phyloP scores from a whole-genome alignment of 2,888 invertebrate genomes.

The Pammene aurita region DNA sequence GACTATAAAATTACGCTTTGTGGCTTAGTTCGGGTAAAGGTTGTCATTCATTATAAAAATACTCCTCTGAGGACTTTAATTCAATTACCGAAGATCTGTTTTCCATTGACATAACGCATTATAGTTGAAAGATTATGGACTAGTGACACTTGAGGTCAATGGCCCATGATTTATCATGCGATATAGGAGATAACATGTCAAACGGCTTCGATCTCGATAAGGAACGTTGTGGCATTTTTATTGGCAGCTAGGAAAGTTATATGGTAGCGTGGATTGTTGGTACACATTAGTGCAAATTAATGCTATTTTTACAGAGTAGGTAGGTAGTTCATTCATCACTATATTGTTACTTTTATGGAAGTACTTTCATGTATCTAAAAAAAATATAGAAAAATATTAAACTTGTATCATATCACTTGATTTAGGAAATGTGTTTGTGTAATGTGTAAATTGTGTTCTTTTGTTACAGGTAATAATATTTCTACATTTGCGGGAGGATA shows the following conservation, averaged over 20 bases:
- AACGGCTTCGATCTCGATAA: conserved; percentile 25
- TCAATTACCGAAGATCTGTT: background rate
- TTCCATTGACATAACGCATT: background rate
- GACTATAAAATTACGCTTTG: background rate
- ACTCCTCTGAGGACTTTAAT: background rate
- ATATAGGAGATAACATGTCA: conserved; percentile 28
- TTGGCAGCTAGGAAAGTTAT: conserved; percentile 9
- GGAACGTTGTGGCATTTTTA: conserved; percentile 14
- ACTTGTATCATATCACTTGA: too few species aligned
- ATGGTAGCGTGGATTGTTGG: background rate
- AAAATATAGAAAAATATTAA: too few species aligned
- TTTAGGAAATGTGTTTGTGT: too few species aligned
- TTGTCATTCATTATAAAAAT: background rate
- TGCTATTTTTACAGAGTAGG: background rate
- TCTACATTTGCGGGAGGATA: too few species aligned
- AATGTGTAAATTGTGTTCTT: too few species aligned
- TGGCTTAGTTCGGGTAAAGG: background rate
- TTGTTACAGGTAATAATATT: too few species aligned
- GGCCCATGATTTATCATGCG: conserved; percentile 29
- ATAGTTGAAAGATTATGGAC: conserved; percentile 28
- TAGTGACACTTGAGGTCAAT: conserved; percentile 24
- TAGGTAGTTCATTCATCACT: background rate
- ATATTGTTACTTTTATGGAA: background rate
- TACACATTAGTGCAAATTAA: conserved; percentile 5
- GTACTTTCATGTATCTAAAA: too few species aligned